These are phyloP conservation scores for Lymantria monacha DNA, from an alignment of 2,888 invertebrate genomes.

Conservation along the genomic window DNA sequence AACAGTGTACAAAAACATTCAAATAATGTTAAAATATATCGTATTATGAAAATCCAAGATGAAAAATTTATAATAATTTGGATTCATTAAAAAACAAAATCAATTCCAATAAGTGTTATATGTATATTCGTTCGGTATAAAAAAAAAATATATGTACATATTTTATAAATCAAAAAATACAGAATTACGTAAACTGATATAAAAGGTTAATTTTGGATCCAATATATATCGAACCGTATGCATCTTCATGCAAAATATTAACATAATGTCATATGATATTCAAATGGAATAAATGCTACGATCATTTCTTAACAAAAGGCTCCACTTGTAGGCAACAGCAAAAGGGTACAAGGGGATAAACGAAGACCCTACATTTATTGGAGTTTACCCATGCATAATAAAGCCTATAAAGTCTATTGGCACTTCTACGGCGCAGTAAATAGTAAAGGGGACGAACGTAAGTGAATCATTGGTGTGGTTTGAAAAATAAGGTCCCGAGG, in stretches of 20 bases:
- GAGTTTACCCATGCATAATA: constrained; percentile 28
- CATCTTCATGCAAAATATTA: not conserved
- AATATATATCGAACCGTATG: not conserved
- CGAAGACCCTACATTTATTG: constrained; percentile 21
- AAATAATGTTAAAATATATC: too few species aligned
- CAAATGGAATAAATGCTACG: constrained; percentile 7
- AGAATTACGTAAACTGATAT: too few species aligned
- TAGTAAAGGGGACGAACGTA: constrained; percentile 30
- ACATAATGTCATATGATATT: not conserved
- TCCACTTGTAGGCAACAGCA: constrained; percentile 14
- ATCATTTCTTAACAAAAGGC: constrained; percentile 10
- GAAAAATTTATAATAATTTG: too few species aligned
- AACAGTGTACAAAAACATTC: too few species aligned
- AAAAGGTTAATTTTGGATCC: too few species aligned
- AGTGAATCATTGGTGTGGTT: constrained; percentile 41
- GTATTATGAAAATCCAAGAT: too few species aligned
- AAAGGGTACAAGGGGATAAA: constrained; percentile 15
- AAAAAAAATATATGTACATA: too few species aligned
- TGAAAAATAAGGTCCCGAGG: constrained; percentile 36
- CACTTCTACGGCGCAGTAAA: constrained; percentile 29
- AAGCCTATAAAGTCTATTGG: constrained; percentile 26
- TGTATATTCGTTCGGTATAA: too few species aligned
- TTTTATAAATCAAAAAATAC: too few species aligned
- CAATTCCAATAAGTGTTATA: too few species aligned
- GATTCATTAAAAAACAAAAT: too few species aligned